phyloP scores from a whole-genome alignment of 2,113 vertebrate species.

The Crotalus helleri region DNA sequence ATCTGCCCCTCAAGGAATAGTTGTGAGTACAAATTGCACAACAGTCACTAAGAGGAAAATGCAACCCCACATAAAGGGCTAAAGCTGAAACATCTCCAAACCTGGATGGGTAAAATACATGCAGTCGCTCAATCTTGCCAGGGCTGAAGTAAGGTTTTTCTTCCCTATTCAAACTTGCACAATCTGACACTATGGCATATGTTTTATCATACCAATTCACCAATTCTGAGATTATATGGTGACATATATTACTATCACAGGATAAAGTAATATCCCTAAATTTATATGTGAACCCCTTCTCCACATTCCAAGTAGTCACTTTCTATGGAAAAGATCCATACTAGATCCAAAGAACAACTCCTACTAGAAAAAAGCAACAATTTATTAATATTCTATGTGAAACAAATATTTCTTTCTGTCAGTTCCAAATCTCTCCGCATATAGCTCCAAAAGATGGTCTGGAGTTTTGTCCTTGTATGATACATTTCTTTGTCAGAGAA shows the following conservation, averaged over 20 bases:
- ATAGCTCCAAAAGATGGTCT: no score
- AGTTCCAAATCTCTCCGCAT: no score
- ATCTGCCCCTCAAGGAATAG: not conserved
- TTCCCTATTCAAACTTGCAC: not conserved
- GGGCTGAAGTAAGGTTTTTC: not conserved
- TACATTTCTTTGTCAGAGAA: no score
- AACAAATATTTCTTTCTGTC: no score
- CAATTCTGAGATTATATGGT: not conserved
- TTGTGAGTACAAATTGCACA: not conserved
- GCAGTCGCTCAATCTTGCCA: not conserved
- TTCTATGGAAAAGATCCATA: no score
- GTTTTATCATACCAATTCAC: not conserved
- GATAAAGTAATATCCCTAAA: not conserved
- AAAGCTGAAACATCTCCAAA: not conserved
- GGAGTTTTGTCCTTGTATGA: no score
- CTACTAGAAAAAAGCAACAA: no score
- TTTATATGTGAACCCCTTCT: not conserved
- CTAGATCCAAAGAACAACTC: no score
- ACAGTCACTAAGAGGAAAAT: not conserved
- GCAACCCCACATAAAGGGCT: not conserved
- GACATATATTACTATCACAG: not conserved
- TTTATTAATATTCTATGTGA: no score
- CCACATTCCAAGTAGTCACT: no score
- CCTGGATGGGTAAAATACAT: not conserved
- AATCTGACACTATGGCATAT: not conserved